Conservation (phyloP, 30 jellyfish, hydroid and myxozoan species). For the Calvadosia cruxmelitensis region DNA sequence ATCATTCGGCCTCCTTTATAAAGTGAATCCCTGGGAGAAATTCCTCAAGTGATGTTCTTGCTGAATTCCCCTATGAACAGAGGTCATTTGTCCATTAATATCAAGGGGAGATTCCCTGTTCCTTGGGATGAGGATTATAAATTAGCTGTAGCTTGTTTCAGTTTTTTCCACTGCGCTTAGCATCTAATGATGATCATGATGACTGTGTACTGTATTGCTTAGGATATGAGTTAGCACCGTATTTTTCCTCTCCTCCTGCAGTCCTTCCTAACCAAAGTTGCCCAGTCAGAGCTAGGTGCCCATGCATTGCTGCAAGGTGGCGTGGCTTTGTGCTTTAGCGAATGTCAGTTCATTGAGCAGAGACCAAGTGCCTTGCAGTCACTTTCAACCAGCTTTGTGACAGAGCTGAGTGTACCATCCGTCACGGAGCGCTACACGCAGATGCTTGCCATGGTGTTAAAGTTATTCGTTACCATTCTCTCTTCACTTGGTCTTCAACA, state of each 20-base stretch:
- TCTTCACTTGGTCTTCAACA: slow-evolving; percentile 76
- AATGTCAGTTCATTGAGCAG: slow-evolving; percentile 68
- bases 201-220: too few relatives aligned
- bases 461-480: slow-evolving; percentile 44
- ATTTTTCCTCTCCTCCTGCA: slow-evolving; percentile 4
- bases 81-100: too few relatives aligned
- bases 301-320: slow-evolving; percentile 68
- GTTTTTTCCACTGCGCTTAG: too few relatives aligned
- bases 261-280: slow-evolving; percentile 65
- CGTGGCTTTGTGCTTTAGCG: slow-evolving; percentile 35
- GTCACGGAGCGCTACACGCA: slow-evolving; percentile 46
- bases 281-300: slow-evolving; percentile 66
- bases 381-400: slow-evolving; percentile 11
- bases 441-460: slow-evolving; percentile 43
- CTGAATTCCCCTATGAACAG: too few relatives aligned
- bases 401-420: slow-evolving; percentile 63
- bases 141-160: too few relatives aligned
- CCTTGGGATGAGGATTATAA: too few relatives aligned
- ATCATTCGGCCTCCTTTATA: too few relatives aligned
- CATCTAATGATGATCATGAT: too few relatives aligned
- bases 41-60: too few relatives aligned
- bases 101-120: too few relatives aligned
- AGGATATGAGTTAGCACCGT: not conserved
- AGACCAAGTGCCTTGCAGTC: slow-evolving; percentile 40
- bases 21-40: too few relatives aligned